Percentiles rank a stretch among this genome's conserved stretches.
Conservation (phyloP, 2,888 invertebrate genomes). For the Tolmerus cingulatus region DNA sequence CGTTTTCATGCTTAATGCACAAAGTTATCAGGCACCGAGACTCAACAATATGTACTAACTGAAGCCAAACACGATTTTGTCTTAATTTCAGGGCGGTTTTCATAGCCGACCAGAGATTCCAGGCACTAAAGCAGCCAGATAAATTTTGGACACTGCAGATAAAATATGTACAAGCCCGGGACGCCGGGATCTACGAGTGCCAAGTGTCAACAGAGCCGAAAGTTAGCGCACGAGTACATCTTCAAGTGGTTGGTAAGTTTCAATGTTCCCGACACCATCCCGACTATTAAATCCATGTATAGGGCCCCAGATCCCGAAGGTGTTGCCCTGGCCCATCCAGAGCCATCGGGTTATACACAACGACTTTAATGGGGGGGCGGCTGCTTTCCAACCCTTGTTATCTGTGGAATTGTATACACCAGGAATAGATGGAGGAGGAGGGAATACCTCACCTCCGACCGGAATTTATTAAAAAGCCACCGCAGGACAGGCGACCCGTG, state of each 20-base stretch:
- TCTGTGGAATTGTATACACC: background rate
- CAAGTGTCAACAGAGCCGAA: constrained; percentile 95
- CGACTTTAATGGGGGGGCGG: background rate
- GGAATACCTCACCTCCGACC: background rate
- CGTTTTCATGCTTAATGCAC: constrained; percentile 14
- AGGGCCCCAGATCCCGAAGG: background rate
- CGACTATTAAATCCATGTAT: constrained; percentile 18
- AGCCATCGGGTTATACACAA: background rate
- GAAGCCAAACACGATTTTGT: background rate
- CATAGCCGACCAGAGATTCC: constrained; percentile 92
- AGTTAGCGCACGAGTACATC: constrained; percentile 90
- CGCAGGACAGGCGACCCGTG: background rate
- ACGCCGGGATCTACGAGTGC: constrained; percentile 92
- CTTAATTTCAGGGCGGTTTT: constrained; percentile 71
- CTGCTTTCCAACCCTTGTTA: background rate
- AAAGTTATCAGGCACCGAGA: background rate
- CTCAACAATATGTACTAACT: background rate
- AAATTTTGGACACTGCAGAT: constrained; percentile 85
- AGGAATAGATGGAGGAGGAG: background rate
- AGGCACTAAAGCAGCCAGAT: constrained; percentile 71
- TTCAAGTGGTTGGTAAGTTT: constrained; percentile 88
- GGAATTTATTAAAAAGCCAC: constrained; percentile 28
- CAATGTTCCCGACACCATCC: constrained; percentile 13
- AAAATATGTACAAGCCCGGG: constrained; percentile 89
- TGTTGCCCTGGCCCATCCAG: background rate